Base-by-base conservation (phyloP, 2,797 vertebrate genomes). In the Myoxocephalus aenaeus region DNA sequence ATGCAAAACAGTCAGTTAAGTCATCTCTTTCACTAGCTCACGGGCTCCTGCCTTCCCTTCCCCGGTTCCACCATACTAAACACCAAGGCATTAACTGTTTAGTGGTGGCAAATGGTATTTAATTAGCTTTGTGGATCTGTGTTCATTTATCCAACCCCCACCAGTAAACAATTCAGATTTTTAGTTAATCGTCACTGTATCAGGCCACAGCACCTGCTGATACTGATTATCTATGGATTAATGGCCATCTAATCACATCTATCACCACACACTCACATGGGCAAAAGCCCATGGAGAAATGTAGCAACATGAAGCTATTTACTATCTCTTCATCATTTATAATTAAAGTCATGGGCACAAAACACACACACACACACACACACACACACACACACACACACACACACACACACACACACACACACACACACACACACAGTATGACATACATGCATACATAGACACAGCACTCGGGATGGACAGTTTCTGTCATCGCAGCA, bases 401-500 rank as follows among this genome's bases (percentile, higher is more conserved):
- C 32, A 32, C 50, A 17, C 81, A 83, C 66, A 77, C 80, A 70
- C 81, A 79, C 81, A 58, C 53, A 65, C 34, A 70, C 51, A 83
- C 42, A 56, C 42, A 65, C 29, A 73, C 51, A 69, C 69, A 83
- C 46, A 83, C 3, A 75, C 29, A 70, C 62, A 73, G 46, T 50
- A 77, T 44, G 42, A 29, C 81, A 83, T 70, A 78, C 82, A 68
- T 85, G 82, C 81, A 83, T 58, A 84, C 75, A 86, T 29, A 75
- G 79, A 85, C 83, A 72, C 74, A 76, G 80, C 68, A 85, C 72
- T 82, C 58, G 78, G 87, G 76, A 82, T 87, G 84, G 91, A 86
- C 86, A 78, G 66, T 93, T 93, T 92, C 81, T 94, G 93, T 93
- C 92, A 90, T 85, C 76, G 46, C 92, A 92, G 93, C 94, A 93